Evolutionary conservation across 2,113 vertebrate genomes (phyloP), one percentile per base, ranked within the genome.

Genomic region (Heteronetta atricapilla): DNA sequence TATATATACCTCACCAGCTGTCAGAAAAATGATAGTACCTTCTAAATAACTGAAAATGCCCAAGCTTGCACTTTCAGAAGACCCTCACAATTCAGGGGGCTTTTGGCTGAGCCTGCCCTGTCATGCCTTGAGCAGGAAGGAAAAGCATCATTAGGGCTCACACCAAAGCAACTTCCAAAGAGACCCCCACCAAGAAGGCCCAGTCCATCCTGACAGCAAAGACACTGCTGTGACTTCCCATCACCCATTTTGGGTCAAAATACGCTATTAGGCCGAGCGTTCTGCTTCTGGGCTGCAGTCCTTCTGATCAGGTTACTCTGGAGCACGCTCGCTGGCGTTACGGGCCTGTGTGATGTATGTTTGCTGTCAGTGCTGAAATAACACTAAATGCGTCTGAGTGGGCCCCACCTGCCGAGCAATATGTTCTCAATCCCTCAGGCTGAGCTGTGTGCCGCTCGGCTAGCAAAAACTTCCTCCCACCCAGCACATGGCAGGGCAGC

Each of bases 301-400:
- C 98, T 98, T 73, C 96, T 95, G 98, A 98, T 98, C 97, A 97
- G 96, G 98, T 94, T 96, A 97, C 97, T 85, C 87, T 40, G 95
- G 95, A 74, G 96, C 98, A 3, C 8, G 97, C 95, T 93, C 96
- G 97, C 97, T 98, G 98, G 93, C 98, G 98, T 98, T 97, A 97
- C 76, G 90, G 97, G 97, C 97, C 96, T 8, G 34, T 56, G 94
- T 98, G 99, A 99, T 99, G 97, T 98, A 99, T 99, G 98, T 97
- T 98, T 98, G 97, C 98, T 98, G 98, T 99, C 98, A 99, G 55
- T 87, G 97, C 97, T 98, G 98, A 98, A 98, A 99, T 98, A 99
- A 99, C 99, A 99, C 97, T 92, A 95, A 98, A 97, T 96, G 98
- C 96, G 95, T 97, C 95, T 78, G 97, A 98, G 97, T 93, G 44